Conservation (phyloP, 2,888 invertebrate genomes). For the Melikaiella ostensackeni region DNA sequence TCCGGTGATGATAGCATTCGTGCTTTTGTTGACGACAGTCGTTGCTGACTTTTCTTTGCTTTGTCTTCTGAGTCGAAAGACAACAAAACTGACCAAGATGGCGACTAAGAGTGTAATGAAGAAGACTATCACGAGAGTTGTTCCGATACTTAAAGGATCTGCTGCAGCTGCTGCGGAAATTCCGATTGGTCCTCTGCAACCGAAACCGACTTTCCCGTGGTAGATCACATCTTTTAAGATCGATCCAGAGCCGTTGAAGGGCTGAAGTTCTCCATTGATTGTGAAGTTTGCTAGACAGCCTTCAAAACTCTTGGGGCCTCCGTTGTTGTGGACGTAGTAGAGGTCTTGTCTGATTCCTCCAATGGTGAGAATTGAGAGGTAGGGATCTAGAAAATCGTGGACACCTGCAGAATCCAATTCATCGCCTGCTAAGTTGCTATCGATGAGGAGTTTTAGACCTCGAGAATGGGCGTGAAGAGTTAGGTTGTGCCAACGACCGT, state of each 20-base stretch:
- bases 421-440: conserved; percentile 86
- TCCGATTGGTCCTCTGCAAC: conserved; percentile 87
- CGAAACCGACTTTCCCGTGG: conserved; percentile 85
- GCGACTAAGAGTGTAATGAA: conserved; percentile 93
- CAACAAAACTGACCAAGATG: conserved; percentile 93
- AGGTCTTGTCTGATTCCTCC: conserved; percentile 86
- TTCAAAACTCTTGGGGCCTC: conserved; percentile 84
- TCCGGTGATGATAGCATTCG: conserved; percentile 85
- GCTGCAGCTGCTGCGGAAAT: conserved; percentile 87
- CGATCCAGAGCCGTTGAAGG: conserved; percentile 92
- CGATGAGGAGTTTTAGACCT: conserved; percentile 85
- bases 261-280: conserved; percentile 92
- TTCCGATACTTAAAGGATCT: conserved; percentile 93
- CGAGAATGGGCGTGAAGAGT: conserved; percentile 86
- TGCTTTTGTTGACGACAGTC: conserved; percentile 88
- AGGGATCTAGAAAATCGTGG: conserved; percentile 95
- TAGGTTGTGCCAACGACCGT: conserved; percentile 94
- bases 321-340: conserved; percentile 78
- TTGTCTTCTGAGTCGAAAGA: conserved; percentile 92
- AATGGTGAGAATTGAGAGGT: conserved; percentile 87
- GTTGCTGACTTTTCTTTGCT: conserved; percentile 90
- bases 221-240: conserved; percentile 85
- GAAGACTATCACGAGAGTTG: conserved; percentile 95
- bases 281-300: conserved; percentile 95
- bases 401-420: conserved; percentile 91